Evolutionary conservation across 1,140 invertebrate genomes (phyloP).

Genomic region (Chymomyza costata): DNA sequence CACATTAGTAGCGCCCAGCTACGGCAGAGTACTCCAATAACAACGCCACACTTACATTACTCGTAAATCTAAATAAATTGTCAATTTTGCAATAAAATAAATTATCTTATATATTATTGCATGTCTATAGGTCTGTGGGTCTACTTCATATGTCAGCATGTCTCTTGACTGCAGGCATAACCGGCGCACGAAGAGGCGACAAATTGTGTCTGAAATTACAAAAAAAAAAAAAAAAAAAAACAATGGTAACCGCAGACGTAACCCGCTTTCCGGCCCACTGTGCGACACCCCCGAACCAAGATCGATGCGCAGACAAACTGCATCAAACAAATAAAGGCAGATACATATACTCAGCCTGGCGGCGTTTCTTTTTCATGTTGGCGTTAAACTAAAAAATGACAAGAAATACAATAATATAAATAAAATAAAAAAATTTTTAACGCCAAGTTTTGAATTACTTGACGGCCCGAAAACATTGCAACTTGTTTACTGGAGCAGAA

Average conservation of each 20-base stretch:
- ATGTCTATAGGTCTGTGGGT: no score
- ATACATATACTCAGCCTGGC: conserved; percentile 1
- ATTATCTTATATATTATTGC: conserved; percentile 14
- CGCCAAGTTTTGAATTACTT: conserved; percentile 25
- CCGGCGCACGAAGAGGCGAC: no score
- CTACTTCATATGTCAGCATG: not conserved
- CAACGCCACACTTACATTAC: no score
- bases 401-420: conserved; percentile 16
- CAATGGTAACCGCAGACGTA: no score
- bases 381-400: conserved; percentile 12
- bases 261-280: no score
- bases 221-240: no score
- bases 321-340: no score
- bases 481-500: conserved; percentile 44
- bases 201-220: no score
- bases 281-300: no score
- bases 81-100: conserved; percentile 37
- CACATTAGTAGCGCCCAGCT: conserved; percentile 21
- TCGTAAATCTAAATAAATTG: conserved; percentile 24
- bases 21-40: no score
- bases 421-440: conserved; percentile 16
- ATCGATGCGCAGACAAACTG: no score
- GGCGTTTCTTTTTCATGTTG: conserved; percentile 36
- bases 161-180: no score
- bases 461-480: not conserved